phyloP scores from a whole-genome alignment of 2,888 invertebrate species.

The Xanthorhoe designata region DNA sequence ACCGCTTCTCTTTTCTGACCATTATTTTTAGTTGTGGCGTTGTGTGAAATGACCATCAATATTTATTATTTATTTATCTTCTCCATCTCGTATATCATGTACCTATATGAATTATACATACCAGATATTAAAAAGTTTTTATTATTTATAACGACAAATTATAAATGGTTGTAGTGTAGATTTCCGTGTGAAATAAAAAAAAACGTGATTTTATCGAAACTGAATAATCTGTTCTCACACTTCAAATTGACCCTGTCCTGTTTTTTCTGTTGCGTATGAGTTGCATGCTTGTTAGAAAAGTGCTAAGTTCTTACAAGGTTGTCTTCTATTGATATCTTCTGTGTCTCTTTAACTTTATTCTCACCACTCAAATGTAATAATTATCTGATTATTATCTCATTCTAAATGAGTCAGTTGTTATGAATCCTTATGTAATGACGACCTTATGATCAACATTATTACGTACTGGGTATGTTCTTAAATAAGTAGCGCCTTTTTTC shows the following conservation, averaged over 20 bases:
- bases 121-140: neutral
- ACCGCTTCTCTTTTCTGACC: neutral
- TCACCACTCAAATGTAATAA: neutral
- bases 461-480: too few relatives aligned
- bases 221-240: constrained; percentile 64
- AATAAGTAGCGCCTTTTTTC: too few relatives aligned
- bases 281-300: constrained; percentile 49
- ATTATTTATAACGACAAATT: neutral
- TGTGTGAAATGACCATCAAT: neutral
- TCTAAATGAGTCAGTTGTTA: constrained; percentile 6
- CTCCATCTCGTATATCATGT: neutral
- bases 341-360: constrained; percentile 1
- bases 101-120: neutral
- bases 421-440: constrained; percentile 10
- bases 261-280: constrained; percentile 52
- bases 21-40: too few relatives aligned
- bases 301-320: constrained; percentile 55
- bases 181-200: constrained; percentile 25
- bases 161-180: neutral
- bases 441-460: too few relatives aligned
- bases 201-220: constrained; percentile 46
- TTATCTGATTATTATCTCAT: constrained; percentile 4
- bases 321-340: constrained; percentile 33
- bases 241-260: constrained; percentile 70
- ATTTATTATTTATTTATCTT: neutral